Base-by-base conservation (phyloP, 2,888 invertebrate species). In the Cyclophora albipunctata region DNA sequence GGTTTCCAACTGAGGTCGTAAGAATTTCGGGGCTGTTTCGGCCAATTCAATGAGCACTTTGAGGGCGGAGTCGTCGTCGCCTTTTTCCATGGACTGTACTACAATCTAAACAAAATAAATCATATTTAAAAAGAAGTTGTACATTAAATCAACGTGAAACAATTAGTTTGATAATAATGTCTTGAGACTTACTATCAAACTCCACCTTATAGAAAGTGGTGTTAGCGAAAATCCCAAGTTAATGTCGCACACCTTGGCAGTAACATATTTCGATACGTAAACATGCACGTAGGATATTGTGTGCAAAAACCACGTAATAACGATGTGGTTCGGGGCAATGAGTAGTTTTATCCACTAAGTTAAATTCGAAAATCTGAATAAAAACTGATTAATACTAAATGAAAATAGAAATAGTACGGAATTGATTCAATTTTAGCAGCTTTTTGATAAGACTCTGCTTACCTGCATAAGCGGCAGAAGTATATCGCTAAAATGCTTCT, bases 1-100 rank as follows among this genome's bases (percentile, higher is more conserved):
- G 7, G 91, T 89, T 63, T 95, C 93, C 51, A 99, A 81, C 72
- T 98, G 97, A 3, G 95, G 92, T 58, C 98, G 91, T 53, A 99
- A 89, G 78, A 93, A 98, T 83, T 98, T 98, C 0, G 99, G 98
- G 4, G 96, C 93, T 52, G 93, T 92, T 82, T 99, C 98, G 0
- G 98, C 96, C 69, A 99, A 84, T 70, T 99, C 99, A 59, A 98
- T 97, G 42, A 99, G 90, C 60, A 97, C 93, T 84, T 99, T 98
- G 37, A 99, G 82, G 40, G 98, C 89, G 35, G 96, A 93, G 74
- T 98, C 98, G 73, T 98, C 98, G 34, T 96, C 95, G 63, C 93
- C 92, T 57, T 93, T 93, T 63, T 94, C 94, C 49, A 97, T 92
- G 59, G 96, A 96, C 73, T 95, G 93, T 34, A 94, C 94, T 43